Percentiles rank a stretch among this genome's conserved stretches.
phyloP scores from a whole-genome alignment of 1,140 invertebrate species.

The Thereuonema tuberculata region DNA sequence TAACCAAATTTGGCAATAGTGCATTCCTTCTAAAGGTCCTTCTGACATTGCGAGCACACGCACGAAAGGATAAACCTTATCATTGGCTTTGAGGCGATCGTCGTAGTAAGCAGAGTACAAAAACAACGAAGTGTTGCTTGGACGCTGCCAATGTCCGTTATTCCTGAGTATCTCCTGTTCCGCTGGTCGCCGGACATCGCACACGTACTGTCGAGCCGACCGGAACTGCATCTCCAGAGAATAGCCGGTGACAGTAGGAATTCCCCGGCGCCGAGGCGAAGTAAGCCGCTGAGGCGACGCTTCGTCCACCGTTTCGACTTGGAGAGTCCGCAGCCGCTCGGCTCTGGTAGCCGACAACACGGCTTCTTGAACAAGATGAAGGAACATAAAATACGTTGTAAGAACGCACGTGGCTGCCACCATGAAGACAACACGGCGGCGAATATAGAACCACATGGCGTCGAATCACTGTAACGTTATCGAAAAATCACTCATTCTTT shows the following conservation, averaged over 20 bases:
- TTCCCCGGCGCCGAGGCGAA: not conserved
- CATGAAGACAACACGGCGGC: not conserved
- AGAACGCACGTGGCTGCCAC: not conserved
- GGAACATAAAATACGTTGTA: not conserved
- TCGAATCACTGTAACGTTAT: no score
- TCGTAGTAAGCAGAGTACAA: slow-evolving; percentile 4
- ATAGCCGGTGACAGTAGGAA: not conserved
- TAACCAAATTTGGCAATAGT: slow-evolving; percentile 15
- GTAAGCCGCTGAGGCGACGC: not conserved
- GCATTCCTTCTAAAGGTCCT: not conserved
- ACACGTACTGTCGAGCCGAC: not conserved
- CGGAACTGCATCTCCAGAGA: slow-evolving; percentile 6
- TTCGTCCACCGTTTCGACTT: not conserved
- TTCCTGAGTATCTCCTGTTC: not conserved
- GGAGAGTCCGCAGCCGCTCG: no score
- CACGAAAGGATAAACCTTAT: slow-evolving; percentile 7
- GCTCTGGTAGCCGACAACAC: not conserved
- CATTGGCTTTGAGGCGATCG: not conserved
- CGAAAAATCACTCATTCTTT: no score
- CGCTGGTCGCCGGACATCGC: not conserved
- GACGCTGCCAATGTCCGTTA: not conserved
- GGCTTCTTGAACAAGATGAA: not conserved
- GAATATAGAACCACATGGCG: not conserved
- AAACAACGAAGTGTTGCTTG: not conserved
- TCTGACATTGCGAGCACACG: slow-evolving; percentile 13